Evolutionary conservation across 2,888 invertebrate genomes (phyloP), one percentile per base, ranked within the genome.

Genomic region (Sarcophaga rosellei): DNA sequence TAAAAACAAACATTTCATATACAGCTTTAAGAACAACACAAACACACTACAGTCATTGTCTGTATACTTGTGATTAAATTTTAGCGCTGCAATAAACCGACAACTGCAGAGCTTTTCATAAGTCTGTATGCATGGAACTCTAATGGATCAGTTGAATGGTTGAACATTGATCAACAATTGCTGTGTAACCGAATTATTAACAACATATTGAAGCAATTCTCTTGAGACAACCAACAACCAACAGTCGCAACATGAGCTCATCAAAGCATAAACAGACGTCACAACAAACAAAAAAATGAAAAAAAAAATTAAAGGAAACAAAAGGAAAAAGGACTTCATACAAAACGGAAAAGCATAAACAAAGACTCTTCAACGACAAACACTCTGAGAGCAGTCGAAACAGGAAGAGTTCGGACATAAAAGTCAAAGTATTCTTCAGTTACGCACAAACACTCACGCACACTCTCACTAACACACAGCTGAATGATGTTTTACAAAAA

Each of bases 141-240:
- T 77, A 20, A 81, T 62, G 81, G 77, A 83, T 81, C 83, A 69
- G 53, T 61, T 74, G 20, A 65, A 59, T 65, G 35, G 73, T 61
- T 59, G 47, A 62, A 69, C 62, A 86, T 84, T 84, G 81, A 86
- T 83, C 81, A 81, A 86, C 65, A 86, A 81, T 75, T 86, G 8
- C 35, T 35, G 77, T 80, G 80, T 66, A 82, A 76, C 68, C 76
- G 62, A 84, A 81, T 72, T 82, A 79, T 72, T 72, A 83, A 77
- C 74, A 81, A 75, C 73, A 84, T 77, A 83, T 83, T 78, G 57
- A 78, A 57, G 70, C 59, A 74, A 79, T 81, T 74, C 83, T 25
- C 86, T 77, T 23, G 86, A 78, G 77, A 83, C 77, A 77, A 35
- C 35, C 35, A 35, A 76, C 77, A 73, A 63, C 73, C 73, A 73